Conservation (phyloP, 1,140 invertebrate species). For the Lamellibrachia luymesi region DNA sequence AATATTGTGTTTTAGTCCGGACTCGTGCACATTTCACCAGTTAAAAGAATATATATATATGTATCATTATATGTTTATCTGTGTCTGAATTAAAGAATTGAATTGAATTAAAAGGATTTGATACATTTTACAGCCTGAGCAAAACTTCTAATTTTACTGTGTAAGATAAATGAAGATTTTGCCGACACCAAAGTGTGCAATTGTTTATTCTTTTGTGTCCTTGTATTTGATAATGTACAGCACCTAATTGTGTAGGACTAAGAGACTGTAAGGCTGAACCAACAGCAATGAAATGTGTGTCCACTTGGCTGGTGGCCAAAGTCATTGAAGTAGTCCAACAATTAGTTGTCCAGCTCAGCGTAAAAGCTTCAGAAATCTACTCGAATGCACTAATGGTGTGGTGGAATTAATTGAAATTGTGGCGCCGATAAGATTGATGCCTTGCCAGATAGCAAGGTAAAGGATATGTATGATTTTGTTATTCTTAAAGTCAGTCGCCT, state of each 20-base stretch:
- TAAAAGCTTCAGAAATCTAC: neutral
- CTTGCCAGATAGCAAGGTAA: neutral
- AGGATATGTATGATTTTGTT: neutral
- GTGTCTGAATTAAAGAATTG: too few species aligned
- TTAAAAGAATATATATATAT: neutral
- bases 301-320: neutral
- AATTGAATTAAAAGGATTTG: too few species aligned
- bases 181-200: neutral
- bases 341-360: neutral
- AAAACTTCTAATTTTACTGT: neutral
- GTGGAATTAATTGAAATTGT: neutral
- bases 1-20: neutral
- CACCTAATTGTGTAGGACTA: neutral
- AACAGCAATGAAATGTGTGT: neutral
- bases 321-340: neutral
- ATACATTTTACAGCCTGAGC: neutral
- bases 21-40: neutral
- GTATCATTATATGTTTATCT: too few species aligned
- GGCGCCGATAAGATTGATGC: neutral
- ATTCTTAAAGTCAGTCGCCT: neutral
- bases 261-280: neutral
- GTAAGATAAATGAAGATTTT: neutral
- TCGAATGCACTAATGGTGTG: neutral
- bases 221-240: neutral
- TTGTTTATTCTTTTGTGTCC: neutral